phyloP scores from a whole-genome alignment of 2,888 invertebrate genomes.

The Caenorhabditis sinica region DNA sequence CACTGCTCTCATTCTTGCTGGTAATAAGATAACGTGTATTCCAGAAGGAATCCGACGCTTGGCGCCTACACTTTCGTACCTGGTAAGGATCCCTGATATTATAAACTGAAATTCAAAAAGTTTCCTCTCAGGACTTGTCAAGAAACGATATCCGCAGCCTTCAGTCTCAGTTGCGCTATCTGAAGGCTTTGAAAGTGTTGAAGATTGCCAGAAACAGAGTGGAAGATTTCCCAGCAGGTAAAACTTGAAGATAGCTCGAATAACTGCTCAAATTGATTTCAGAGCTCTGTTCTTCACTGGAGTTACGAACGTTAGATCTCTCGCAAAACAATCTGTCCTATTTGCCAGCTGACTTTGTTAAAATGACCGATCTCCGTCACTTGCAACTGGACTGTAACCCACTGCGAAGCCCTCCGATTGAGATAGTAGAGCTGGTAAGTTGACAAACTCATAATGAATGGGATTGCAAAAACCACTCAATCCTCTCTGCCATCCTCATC shows the following conservation, averaged over 20 bases:
- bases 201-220: constrained; percentile 57
- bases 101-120: neutral
- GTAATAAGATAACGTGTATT: constrained; percentile 60
- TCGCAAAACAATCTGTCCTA: constrained; percentile 68
- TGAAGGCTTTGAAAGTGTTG: constrained; percentile 61
- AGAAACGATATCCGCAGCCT: constrained; percentile 55
- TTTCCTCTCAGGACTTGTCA: constrained; percentile 49
- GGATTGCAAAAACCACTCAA: constrained; percentile 12
- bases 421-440: constrained; percentile 62
- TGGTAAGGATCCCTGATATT: constrained; percentile 33
- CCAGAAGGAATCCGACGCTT: constrained; percentile 62
- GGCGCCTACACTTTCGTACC: constrained; percentile 58
- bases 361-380: constrained; percentile 65
- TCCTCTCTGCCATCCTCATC: constrained; percentile 21
- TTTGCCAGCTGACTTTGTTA: constrained; percentile 69
- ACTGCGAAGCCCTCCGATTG: constrained; percentile 59
- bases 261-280: no score
- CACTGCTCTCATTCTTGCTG: constrained; percentile 57
- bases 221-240: constrained; percentile 59
- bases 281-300: constrained; percentile 67
- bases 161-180: constrained; percentile 47
- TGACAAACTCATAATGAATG: neutral
- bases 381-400: constrained; percentile 60
- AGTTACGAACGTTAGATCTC: constrained; percentile 70
- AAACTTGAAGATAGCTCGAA: no score